Conservation (phyloP, 2,113 vertebrate genomes). For the Sporophila hypoxantha region DNA sequence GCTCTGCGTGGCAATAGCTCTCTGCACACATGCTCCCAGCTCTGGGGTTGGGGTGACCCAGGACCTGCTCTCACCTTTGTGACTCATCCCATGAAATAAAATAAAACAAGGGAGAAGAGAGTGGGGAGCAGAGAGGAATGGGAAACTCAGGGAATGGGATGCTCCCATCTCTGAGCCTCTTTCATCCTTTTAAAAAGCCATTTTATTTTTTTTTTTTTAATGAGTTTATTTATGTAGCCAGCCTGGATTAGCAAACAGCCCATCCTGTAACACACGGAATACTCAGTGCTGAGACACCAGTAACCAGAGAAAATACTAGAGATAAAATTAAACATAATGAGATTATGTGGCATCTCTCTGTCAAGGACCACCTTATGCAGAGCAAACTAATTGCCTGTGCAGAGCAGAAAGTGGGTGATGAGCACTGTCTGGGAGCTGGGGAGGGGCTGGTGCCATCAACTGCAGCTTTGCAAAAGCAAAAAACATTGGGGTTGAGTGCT, state of each 20-base stretch:
- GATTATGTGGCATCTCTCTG: not conserved
- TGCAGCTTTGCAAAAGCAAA: not conserved
- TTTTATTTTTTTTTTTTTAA: not conserved
- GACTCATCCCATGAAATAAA: not conserved
- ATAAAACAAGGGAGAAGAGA: not conserved
- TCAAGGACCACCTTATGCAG: not conserved
- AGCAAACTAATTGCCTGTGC: slow-evolving; percentile 12
- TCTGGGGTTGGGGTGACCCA: accelerated
- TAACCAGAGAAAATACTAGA: slow-evolving; percentile 9
- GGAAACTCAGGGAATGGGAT: not conserved
- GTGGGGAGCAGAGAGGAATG: not conserved
- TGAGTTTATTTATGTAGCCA: not conserved
- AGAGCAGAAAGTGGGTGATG: not conserved
- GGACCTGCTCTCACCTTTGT: not conserved
- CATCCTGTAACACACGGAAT: not conserved
- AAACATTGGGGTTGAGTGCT: not conserved
- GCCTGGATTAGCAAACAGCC: not conserved
- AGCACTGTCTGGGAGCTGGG: not conserved
- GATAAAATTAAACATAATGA: slow-evolving; percentile 21
- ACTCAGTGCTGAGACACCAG: not conserved
- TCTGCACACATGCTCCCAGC: accelerated
- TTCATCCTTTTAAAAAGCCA: not conserved
- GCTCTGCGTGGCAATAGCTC: not conserved
- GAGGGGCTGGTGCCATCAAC: not conserved
- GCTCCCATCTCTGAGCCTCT: not conserved